These are phyloP conservation scores for Charaxes varanes DNA, from an alignment of 1,140 invertebrate genomes.

Conservation along the genomic window DNA sequence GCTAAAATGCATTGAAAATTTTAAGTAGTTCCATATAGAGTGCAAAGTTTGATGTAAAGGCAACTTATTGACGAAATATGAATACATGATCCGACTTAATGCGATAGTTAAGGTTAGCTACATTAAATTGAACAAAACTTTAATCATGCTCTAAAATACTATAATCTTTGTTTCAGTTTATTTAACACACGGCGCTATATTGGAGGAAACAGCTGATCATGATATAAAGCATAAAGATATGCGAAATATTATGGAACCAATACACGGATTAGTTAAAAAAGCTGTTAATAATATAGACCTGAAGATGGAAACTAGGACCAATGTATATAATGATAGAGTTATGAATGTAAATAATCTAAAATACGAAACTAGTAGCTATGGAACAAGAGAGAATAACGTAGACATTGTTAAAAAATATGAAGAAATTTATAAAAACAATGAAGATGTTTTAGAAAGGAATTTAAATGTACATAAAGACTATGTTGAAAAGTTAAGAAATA, in stretches of 20 bases:
- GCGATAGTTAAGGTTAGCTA: too few relatives aligned
- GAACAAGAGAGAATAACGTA: constrained; percentile 5
- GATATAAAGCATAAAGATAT: constrained; percentile 20
- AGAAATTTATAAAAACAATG: constrained; percentile 32
- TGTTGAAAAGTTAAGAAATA: constrained; percentile 21
- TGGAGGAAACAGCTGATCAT: constrained; percentile 36
- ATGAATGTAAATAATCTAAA: constrained; percentile 12
- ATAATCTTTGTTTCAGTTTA: constrained; percentile 54
- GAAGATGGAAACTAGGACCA: constrained; percentile 33
- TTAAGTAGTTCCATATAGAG: too few relatives aligned
- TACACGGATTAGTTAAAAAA: constrained; percentile 15
- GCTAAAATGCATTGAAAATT: too few relatives aligned
- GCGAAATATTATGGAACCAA: constrained; percentile 13
- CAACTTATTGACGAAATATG: too few relatives aligned
- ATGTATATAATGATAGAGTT: constrained; percentile 21
- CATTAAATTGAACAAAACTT: too few relatives aligned
- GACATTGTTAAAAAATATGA: constrained; percentile 21
- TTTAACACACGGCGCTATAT: constrained; percentile 27
- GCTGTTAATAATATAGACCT: constrained; percentile 19
- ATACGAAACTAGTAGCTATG: constrained; percentile 11
- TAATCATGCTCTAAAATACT: too few relatives aligned
- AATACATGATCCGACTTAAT: too few relatives aligned
- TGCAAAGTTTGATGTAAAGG: too few relatives aligned
- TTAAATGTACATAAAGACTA: constrained; percentile 30
- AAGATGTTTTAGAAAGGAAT: constrained; percentile 31